Conservation (phyloP, 2,797 vertebrate species). For the Bovichtus diacanthus region DNA sequence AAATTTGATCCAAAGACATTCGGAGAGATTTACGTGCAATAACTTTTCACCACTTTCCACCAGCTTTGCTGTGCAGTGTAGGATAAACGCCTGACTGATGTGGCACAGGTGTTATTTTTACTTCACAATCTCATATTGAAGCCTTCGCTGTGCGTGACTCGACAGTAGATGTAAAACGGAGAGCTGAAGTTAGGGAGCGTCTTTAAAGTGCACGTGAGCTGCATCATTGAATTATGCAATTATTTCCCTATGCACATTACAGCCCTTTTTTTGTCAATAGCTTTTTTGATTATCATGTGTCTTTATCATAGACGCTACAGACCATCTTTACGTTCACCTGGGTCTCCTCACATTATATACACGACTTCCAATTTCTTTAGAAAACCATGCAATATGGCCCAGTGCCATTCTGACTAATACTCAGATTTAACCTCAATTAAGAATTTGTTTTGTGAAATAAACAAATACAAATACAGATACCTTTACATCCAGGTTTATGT, state of each 20-base stretch:
- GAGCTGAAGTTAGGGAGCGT: not conserved
- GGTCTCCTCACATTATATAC: not conserved
- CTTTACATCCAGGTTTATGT: not conserved
- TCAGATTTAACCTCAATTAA: not conserved
- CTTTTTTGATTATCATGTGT: not conserved
- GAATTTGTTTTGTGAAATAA: not conserved
- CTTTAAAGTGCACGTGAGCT: not conserved
- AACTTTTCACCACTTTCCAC: not conserved
- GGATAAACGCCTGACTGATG: not conserved
- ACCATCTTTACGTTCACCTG: not conserved
- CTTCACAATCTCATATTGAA: not conserved
- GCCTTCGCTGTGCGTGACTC: not conserved
- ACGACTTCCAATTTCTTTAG: not conserved
- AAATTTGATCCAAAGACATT: not conserved
- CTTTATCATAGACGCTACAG: not conserved
- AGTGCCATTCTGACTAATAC: not conserved
- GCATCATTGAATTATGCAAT: not conserved
- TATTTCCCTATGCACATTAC: not conserved
- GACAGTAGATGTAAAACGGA: not conserved
- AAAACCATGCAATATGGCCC: not conserved
- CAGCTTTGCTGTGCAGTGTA: not conserved
- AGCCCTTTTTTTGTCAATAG: not conserved
- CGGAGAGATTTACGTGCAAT: not conserved
- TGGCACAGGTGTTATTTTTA: conserved; percentile 7
- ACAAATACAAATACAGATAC: not conserved